phyloP scores from a whole-genome alignment of 2,888 invertebrate species.

The Cephus runcator region DNA sequence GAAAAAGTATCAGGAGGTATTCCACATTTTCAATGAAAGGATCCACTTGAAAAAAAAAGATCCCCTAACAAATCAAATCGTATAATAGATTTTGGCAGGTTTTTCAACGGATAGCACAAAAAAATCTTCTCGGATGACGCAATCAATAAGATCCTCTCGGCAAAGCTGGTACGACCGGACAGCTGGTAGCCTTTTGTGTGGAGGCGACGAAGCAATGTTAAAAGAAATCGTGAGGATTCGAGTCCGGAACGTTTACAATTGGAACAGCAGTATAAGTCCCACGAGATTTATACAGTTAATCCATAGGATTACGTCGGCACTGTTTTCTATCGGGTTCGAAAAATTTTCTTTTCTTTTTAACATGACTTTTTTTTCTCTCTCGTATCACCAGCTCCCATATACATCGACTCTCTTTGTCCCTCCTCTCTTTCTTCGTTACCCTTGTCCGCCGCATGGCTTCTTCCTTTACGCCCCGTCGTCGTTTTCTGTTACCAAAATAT shows the following conservation, averaged over 20 bases:
- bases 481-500: conserved; percentile 41
- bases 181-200: not conserved
- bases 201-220: not conserved
- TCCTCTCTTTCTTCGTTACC: not conserved
- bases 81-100: no score
- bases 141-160: no score
- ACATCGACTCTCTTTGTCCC: not conserved
- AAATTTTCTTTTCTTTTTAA: no score
- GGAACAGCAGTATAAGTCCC: conserved; percentile 19
- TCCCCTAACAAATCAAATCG: no score
- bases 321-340: not conserved
- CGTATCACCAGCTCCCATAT: no score
- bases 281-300: conserved; percentile 20
- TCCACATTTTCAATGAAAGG: no score
- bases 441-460: not conserved
- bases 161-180: no score
- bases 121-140: no score
- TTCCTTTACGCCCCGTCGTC: conserved; percentile 15
- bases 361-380: no score
- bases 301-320: conserved; percentile 14
- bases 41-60: no score
- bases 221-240: conserved; percentile 6
- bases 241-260: conserved; percentile 12
- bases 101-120: no score
- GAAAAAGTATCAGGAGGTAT: no score